Evolutionary conservation across 1,140 invertebrate genomes (phyloP).

Genomic region (Papilio helenus): DNA sequence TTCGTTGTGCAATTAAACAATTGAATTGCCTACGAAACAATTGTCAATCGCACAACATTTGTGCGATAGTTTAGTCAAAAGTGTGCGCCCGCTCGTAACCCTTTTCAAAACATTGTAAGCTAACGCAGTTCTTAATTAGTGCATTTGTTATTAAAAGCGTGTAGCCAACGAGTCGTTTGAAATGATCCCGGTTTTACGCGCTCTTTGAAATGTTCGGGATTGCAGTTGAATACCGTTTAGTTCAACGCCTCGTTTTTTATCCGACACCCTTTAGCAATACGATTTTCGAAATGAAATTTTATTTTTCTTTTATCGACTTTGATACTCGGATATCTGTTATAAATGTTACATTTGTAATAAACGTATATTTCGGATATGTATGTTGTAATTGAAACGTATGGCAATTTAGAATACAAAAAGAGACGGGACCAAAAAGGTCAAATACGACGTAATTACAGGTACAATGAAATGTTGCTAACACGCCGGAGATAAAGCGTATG

Average conservation of each 20-base stretch:
- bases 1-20: too few species aligned
- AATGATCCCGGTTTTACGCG: neutral
- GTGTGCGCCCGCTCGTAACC: too few species aligned
- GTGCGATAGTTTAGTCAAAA: too few species aligned
- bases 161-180: neutral
- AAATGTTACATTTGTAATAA: too few species aligned
- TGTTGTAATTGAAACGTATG: neutral
- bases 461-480: constrained; percentile 11
- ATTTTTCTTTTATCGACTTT: neutral
- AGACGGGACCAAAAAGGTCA: neutral
- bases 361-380: neutral
- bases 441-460: constrained; percentile 7
- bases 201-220: constrained; percentile 18
- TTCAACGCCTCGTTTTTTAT: constrained; percentile 19
- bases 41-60: too few species aligned
- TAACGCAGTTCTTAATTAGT: neutral
- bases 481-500: constrained; percentile 15
- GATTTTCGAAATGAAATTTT: neutral
- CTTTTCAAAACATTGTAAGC: neutral
- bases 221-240: neutral
- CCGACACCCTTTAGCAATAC: neutral
- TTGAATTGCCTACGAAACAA: too few species aligned
- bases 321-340: too few species aligned
- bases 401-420: neutral
- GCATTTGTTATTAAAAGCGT: neutral